phyloP scores from a whole-genome alignment of 2,113 vertebrate species.

The Pica pica region DNA sequence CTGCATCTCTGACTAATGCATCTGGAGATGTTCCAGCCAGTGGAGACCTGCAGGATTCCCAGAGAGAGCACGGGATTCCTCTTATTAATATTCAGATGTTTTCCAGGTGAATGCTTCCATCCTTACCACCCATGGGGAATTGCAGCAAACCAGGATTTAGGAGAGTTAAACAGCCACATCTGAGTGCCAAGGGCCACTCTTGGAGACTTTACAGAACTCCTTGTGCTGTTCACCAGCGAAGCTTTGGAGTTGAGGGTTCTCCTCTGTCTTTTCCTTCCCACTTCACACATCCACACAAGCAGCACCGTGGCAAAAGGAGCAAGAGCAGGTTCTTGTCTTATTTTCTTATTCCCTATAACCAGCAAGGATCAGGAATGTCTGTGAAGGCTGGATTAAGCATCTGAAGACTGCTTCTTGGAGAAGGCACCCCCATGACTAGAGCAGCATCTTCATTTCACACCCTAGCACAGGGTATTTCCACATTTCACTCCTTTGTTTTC shows the following conservation, averaged over 20 bases:
- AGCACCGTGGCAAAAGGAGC: not conserved
- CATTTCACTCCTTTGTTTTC: not conserved
- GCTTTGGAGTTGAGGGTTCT: not conserved
- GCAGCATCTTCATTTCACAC: not conserved
- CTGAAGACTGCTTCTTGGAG: not conserved
- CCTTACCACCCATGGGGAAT: not conserved
- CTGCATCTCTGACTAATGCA: not conserved
- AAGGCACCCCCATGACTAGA: not conserved
- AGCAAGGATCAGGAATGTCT: not conserved
- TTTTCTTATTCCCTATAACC: not conserved
- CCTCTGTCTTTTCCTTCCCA: not conserved
- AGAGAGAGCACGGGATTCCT: not conserved
- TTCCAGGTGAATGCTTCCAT: not conserved
- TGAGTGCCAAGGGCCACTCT: not conserved
- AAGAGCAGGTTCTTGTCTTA: not conserved
- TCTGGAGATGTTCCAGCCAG: not conserved
- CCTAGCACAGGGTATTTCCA: not conserved
- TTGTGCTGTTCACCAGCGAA: not conserved
- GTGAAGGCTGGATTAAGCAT: not conserved
- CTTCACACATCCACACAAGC: not conserved
- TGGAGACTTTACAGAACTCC: not conserved
- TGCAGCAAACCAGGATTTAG: not conserved
- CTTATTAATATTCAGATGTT: not conserved
- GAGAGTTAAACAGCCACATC: not conserved
- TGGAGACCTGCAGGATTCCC: not conserved